These are phyloP conservation scores for Nephrotoma flavescens DNA, from an alignment of 2,888 invertebrate species.

Conservation along the genomic window DNA sequence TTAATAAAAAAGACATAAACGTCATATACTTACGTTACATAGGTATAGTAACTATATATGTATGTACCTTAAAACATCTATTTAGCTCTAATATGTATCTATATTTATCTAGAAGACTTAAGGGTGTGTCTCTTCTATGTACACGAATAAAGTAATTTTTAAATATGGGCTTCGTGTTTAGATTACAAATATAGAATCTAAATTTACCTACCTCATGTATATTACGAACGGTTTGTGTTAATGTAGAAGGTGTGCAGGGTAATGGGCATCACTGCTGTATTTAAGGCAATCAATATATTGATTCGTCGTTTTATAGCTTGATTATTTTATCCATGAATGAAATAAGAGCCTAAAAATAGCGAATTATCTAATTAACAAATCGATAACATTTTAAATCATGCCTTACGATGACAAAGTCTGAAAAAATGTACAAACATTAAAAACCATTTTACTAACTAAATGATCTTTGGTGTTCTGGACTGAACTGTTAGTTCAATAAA, in stretches of 20 bases:
- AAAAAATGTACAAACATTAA: too few species aligned
- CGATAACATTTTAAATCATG: too few species aligned
- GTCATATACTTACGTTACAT: background rate
- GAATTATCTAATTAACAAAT: too few species aligned
- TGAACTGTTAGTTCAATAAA: too few species aligned
- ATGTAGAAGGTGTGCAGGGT: background rate
- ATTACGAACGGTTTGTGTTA: background rate
- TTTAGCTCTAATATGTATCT: background rate
- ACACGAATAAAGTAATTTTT: background rate
- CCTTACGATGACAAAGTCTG: too few species aligned
- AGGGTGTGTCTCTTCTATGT: background rate
- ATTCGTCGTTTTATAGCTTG: background rate
- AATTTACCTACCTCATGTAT: background rate
- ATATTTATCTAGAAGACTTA: background rate
- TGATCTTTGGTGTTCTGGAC: too few species aligned
- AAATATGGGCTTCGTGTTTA: background rate
- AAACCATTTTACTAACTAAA: too few species aligned
- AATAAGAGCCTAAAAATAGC: too few species aligned
- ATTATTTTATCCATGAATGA: too few species aligned
- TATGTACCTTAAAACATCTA: background rate
- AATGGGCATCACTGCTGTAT: background rate
- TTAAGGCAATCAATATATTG: background rate
- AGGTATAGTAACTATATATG: background rate
- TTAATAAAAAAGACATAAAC: background rate
- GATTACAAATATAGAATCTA: background rate